These are phyloP conservation scores for Leptopilina syphax DNA, from an alignment of 2,888 invertebrate species.

Conservation along the genomic window DNA sequence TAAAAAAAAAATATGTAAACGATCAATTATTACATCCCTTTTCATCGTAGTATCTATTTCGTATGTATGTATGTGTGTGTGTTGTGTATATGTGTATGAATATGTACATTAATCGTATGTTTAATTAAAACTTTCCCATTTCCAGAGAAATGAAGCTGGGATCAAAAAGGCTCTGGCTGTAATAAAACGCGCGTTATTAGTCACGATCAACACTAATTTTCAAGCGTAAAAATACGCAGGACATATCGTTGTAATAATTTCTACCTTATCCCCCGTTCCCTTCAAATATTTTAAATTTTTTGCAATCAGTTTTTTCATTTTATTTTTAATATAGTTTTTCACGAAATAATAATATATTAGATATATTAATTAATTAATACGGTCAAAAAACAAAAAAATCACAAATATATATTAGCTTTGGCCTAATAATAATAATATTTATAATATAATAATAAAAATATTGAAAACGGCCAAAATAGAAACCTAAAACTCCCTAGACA, in stretches of 20 bases:
- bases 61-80: not conserved
- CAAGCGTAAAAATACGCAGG: not conserved
- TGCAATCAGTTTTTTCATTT: no score
- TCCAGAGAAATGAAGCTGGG: conserved; percentile 14
- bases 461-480: no score
- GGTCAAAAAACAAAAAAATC: no score
- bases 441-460: no score
- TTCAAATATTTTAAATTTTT: not conserved
- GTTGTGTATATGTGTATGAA: not conserved
- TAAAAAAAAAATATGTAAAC: no score
- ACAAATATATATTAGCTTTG: no score
- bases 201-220: conserved; percentile 17
- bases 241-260: not conserved
- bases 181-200: conserved; percentile 35
- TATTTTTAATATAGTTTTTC: no score
- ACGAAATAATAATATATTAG: no score
- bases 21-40: not conserved
- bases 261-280: not conserved
- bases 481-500: no score
- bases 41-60: no score
- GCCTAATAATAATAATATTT: no score
- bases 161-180: conserved; percentile 16
- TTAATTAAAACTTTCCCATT: conserved; percentile 38
- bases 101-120: conserved; percentile 28
- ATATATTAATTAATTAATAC: no score